Base-by-base conservation (phyloP, 2,797 vertebrate species). In the Enteromius paludinosus region DNA sequence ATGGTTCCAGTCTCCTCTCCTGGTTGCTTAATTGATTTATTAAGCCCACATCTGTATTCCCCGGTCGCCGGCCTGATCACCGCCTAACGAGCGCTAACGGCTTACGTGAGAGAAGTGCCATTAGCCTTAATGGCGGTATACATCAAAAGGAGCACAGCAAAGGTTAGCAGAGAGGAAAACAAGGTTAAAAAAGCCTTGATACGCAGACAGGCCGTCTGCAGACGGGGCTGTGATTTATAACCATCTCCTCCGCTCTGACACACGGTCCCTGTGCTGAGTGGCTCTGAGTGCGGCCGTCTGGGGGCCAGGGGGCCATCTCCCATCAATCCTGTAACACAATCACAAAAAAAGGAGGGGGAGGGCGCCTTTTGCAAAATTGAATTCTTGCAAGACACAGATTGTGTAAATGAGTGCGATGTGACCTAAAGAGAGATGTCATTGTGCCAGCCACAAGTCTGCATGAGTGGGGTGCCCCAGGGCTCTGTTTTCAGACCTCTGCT, bases 1-100 rank as follows among this genome's bases (percentile, higher is more conserved):
- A 88, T 91, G 89, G 85, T 90, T 93, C 78, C 1, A 90, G 91
- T 95, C 92, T 92, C 92, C 92, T 93, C 84, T 93, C 92, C 92
- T 89, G 66, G 87, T 86, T 88, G 88, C 70, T 92, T 92, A 94
- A 95, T 95, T 95, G 94, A 95, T 95, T 95, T 93, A 94, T 93
- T 93, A 92, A 93, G 90, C 91, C 91, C 91, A 90, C 91, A 91
- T 92, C 91, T 94, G 93, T 94, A 95, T 95, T 95, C 91, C 95
- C 93, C 89, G 65, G 69, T 65, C 89, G 70, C 81, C 93, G 93
- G 92, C 93, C 88, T 92, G 92, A 93, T 95, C 94, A 93, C 91
- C 91, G 89, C 93, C 93, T 96, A 96, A 96, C 94, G 93, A 96
- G 92, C 90, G 87, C 92, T 92, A 95, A 95, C 95, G 95, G 95